These are phyloP conservation scores for Xiphias gladius DNA, from an alignment of 2,113 vertebrate species.

Conservation along the genomic window DNA sequence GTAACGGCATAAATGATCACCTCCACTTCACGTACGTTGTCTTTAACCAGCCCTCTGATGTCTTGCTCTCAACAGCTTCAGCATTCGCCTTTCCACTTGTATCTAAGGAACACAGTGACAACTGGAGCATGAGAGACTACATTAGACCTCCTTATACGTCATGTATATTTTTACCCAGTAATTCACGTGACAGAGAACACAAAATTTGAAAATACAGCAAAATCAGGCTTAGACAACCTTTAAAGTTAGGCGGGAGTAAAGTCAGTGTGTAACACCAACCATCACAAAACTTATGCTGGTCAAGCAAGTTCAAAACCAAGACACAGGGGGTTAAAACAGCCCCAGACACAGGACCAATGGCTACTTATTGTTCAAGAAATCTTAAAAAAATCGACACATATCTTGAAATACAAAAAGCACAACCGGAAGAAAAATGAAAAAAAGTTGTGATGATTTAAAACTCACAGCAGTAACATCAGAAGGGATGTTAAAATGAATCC, in stretches of 20 bases:
- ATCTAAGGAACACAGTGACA: slow-evolving; percentile 37
- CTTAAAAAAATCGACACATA: no score
- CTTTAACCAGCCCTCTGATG: slow-evolving; percentile 81
- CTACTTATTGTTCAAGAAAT: no score
- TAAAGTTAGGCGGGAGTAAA: not conserved
- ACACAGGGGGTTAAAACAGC: no score
- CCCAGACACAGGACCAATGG: no score
- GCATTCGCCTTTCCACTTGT: slow-evolving; percentile 45
- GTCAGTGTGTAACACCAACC: not conserved
- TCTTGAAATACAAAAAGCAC: no score
- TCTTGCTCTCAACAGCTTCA: slow-evolving; percentile 74
- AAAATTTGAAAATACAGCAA: not conserved
- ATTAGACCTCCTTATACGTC: not conserved
- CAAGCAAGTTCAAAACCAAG: no score
- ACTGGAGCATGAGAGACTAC: not conserved
- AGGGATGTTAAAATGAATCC: no score
- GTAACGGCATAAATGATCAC: not conserved
- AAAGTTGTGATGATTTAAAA: no score
- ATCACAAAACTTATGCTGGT: not conserved
- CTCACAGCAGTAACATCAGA: no score
- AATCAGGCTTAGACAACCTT: not conserved
- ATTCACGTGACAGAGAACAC: not conserved
- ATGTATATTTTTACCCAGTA: not conserved
- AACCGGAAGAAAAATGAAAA: no score
- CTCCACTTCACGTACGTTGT: slow-evolving; percentile 68